Evolutionary conservation across 2,888 invertebrate species (phyloP).

Genomic region (Cephus rjabovi): DNA sequence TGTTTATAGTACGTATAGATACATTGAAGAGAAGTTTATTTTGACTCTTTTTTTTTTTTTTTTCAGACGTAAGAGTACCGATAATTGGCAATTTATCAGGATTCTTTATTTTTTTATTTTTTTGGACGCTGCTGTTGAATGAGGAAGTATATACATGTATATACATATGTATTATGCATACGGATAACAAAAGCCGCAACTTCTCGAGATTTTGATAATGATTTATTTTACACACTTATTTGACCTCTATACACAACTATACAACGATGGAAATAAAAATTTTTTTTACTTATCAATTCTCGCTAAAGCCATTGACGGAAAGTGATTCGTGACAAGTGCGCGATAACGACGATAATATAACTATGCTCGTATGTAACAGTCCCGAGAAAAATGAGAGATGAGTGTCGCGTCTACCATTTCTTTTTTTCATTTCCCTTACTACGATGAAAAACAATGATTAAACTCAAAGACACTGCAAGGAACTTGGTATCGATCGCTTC

Average conservation of each 20-base stretch:
- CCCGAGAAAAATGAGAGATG: neutral
- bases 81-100: neutral
- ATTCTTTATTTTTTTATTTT: neutral
- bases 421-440: neutral
- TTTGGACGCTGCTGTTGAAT: neutral
- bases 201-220: conserved; percentile 48
- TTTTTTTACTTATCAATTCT: conserved; percentile 22
- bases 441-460: neutral
- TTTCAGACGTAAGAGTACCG: neutral
- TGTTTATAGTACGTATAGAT: neutral
- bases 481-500: neutral
- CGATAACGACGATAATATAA: conserved; percentile 4
- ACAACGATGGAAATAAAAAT: conserved; percentile 64
- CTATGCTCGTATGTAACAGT: conserved; percentile 4
- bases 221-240: conserved; percentile 65
- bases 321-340: conserved; percentile 3
- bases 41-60: neutral
- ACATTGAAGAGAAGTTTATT: neutral
- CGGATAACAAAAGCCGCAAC: neutral
- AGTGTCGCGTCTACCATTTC: neutral
- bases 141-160: neutral
- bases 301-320: neutral
- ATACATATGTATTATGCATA: neutral
- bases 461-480: neutral
- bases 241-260: conserved; percentile 65